These are phyloP conservation scores for Darevskia nairensis DNA, from an alignment of 2,797 vertebrate genomes.

Conservation along the genomic window DNA sequence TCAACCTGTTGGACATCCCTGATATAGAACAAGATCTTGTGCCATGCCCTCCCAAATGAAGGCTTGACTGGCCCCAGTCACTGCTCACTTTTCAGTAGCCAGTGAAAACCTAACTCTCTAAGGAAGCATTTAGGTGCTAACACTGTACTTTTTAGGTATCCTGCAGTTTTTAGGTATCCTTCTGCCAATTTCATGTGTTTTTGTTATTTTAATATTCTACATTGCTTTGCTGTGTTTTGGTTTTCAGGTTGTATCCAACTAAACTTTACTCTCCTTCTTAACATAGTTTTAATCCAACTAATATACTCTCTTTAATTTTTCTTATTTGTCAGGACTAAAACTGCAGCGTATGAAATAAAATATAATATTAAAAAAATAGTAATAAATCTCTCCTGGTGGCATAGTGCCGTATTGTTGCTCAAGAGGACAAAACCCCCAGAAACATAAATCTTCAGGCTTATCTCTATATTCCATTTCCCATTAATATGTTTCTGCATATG, in stretches of 20 bases:
- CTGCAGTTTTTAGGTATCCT: neutral
- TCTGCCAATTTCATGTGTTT: neutral
- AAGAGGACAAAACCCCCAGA: no score
- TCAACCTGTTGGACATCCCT: neutral
- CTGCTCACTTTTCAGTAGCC: neutral
- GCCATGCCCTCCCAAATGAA: neutral
- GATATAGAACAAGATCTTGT: neutral
- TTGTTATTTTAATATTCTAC: neutral
- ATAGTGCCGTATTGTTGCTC: neutral
- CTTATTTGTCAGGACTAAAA: neutral
- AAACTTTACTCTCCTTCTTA: no score
- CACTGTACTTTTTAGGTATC: neutral
- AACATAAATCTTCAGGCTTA: fast-evolving
- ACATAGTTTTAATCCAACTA: neutral
- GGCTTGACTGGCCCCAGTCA: neutral
- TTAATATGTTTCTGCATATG: neutral
- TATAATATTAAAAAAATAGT: neutral
- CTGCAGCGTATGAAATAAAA: neutral
- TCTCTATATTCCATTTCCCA: neutral
- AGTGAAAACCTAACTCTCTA: neutral
- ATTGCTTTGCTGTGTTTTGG: neutral
- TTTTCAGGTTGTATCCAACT: neutral
- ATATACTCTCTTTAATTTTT: neutral
- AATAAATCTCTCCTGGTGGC: neutral
- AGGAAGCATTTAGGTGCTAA: neutral